Conservation (phyloP, 2,888 invertebrate genomes). For the Anodontia alba region DNA sequence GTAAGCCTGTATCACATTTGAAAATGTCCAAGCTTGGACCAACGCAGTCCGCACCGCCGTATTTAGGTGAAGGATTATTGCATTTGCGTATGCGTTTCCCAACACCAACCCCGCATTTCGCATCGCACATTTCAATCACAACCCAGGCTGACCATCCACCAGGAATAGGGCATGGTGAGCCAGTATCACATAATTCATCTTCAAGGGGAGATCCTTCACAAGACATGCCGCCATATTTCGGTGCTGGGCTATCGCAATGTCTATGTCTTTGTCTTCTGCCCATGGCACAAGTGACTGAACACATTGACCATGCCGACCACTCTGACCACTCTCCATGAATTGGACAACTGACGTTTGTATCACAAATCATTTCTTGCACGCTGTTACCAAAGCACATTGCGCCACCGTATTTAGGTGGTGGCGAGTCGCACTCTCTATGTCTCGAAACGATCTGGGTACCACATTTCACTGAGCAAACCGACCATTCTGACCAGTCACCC, state of each 20-base stretch:
- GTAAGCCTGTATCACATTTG: slow-evolving; percentile 32
- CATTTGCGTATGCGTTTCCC: slow-evolving; percentile 31
- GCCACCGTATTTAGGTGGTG: slow-evolving; percentile 29
- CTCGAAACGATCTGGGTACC: slow-evolving; percentile 22
- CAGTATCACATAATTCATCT: slow-evolving; percentile 21
- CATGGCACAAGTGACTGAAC: slow-evolving; percentile 33
- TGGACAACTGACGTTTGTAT: slow-evolving; percentile 27
- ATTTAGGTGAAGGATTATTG: slow-evolving; percentile 37
- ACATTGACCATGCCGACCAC: slow-evolving; percentile 33
- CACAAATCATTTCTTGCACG: slow-evolving; percentile 30
- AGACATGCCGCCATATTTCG: slow-evolving; percentile 30
- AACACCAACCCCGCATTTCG: slow-evolving; percentile 36
- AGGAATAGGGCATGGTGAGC: slow-evolving; percentile 26
- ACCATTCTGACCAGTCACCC: slow-evolving; percentile 33
- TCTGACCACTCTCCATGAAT: slow-evolving; percentile 39
- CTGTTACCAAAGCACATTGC: slow-evolving; percentile 21
- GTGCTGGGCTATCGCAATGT: slow-evolving; percentile 36
- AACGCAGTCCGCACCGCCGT: slow-evolving; percentile 37
- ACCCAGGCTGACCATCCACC: slow-evolving; percentile 51
- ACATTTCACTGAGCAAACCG: slow-evolving; percentile 32
- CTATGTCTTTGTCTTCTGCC: slow-evolving; percentile 27
- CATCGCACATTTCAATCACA: slow-evolving; percentile 27
- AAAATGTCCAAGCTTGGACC: slow-evolving; percentile 11
- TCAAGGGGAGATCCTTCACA: slow-evolving; percentile 28
- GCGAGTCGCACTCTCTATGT: slow-evolving; percentile 26